Conservation (phyloP, 2,888 invertebrate species). For the Pachycephus smyrnensis region DNA sequence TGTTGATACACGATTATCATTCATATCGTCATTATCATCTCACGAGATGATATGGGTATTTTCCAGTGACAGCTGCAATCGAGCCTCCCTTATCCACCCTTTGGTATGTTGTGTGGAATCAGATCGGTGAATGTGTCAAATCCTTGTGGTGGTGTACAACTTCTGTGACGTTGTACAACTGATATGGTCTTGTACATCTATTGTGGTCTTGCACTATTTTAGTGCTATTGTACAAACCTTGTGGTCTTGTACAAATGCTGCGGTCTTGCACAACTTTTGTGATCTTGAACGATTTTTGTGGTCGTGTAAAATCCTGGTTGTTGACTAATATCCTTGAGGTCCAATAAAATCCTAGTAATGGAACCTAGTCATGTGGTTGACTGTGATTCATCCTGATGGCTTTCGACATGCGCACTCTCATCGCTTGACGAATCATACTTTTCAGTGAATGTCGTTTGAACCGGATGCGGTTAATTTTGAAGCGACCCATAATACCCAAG, state of each 20-base stretch:
- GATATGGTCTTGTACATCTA: no score
- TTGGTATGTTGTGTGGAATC: background rate
- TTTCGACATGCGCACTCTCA: background rate
- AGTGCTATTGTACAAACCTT: background rate
- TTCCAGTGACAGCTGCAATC: constrained; percentile 45
- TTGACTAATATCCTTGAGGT: background rate
- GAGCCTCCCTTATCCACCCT: background rate
- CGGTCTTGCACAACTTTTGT: background rate
- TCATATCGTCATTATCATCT: constrained; percentile 6
- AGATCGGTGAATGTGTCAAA: background rate
- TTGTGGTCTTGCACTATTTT: no score
- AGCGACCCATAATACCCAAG: background rate
- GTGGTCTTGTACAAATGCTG: background rate
- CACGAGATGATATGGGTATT: constrained; percentile 30
- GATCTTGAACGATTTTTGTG: background rate
- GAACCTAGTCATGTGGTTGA: background rate
- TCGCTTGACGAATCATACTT: background rate
- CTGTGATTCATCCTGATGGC: background rate
- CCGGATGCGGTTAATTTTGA: background rate
- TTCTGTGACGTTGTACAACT: no score
- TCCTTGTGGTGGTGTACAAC: background rate
- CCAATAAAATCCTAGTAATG: background rate
- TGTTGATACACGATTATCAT: constrained; percentile 33
- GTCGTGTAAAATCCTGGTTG: background rate
- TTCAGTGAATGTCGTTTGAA: background rate